Base-by-base conservation (phyloP, 2,113 vertebrate species). In the Salvelinus sp. region DNA sequence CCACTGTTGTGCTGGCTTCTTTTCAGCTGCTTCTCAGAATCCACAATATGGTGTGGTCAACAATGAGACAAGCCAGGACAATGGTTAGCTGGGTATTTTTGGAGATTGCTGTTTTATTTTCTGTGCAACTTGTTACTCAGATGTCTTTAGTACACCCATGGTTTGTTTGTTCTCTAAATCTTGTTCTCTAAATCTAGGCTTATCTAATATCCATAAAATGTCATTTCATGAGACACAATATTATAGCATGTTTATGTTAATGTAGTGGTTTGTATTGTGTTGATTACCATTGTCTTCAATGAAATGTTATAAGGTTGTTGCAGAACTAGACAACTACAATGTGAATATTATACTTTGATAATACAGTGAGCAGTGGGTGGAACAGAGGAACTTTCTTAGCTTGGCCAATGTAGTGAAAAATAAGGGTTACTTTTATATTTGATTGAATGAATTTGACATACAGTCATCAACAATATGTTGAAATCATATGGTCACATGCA, bases 1-100 rank as follows among this genome's bases (percentile, higher is more conserved):
- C 9, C 78, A 85, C 75, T 85, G 86, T 87, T 70, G 85, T 44
- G 9, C 38, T 44, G 38, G 38, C 38, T 60, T 73, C 12, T 54
- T 18, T 54, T 54, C 50, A 54, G 50, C 4, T 28, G 80, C 86
- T 81, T 80, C 78, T 87, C 57, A 82, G 58, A 7, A 3, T 0
- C 23, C 2, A 7, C 58, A 62, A 9, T 23, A 23, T 62, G n/a
- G n/a, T 62, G 18, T 22, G 20, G 58, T 22, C 58, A 22, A 23
- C 50, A 62, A 23, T 10, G 58, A 16, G 58, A 5, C 58, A 62
- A n/a, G 7, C 6, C 58, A 62, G 6, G 7, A 62, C 18, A 22
- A 62, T 44, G 2, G 58, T 23, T 62, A 62, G n/a, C 58, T 62
- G 58, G 58, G n/a, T 62, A 62, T 44, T 23, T 23, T 6, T 62